Evolutionary conservation across 2,888 invertebrate species (phyloP), one percentile per base, ranked within the genome.

Genomic region (Colletes collaris): DNA sequence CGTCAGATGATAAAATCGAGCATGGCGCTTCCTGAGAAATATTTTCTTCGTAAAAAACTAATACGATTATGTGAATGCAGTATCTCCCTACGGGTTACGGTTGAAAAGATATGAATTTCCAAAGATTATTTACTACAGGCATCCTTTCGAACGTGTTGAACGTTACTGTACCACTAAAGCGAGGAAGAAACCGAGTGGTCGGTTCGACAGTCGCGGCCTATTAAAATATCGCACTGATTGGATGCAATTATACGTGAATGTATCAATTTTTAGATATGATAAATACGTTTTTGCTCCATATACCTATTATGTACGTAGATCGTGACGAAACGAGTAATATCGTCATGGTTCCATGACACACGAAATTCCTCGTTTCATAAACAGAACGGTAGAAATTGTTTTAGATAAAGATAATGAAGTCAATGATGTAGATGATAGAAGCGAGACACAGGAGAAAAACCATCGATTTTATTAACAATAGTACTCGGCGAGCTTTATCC

Each of bases 21-120:
- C 56, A 53, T 78, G 91, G 92, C 88, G 92, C 90, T 89, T 90
- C 85, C 83, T 84, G 76, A 88, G 86, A 91, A 89, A 91, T 77
- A 79, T 90, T 79, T 87, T 83, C 86, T 82, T 69, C 84, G 50
- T 55, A 67, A 88, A 87, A 91, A 89, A 87, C 82, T 90, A 85
- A 76, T 58, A 88, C 90, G 87, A 89, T 88, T 90, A 87, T 85
- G 87, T 90, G 85, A 79, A 81, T 74, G 68, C 79, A 85, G 83
- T 86, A 67, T 85, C 58, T 44, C 19, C 8, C 27, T 75, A 63
- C 40, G 76, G 73, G 5, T 37, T 2, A 46, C 46, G 46, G 60
- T 86, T 87, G 8, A 44, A 37, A 69, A 89, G 87, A 80, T 90
- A 90, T 89, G 62, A 74, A 69, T 76, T 81, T 82, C 75, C 53